These are phyloP conservation scores for Porites rus DNA, from an alignment of 92 coral and sea anemone species.

Conservation along the genomic window DNA sequence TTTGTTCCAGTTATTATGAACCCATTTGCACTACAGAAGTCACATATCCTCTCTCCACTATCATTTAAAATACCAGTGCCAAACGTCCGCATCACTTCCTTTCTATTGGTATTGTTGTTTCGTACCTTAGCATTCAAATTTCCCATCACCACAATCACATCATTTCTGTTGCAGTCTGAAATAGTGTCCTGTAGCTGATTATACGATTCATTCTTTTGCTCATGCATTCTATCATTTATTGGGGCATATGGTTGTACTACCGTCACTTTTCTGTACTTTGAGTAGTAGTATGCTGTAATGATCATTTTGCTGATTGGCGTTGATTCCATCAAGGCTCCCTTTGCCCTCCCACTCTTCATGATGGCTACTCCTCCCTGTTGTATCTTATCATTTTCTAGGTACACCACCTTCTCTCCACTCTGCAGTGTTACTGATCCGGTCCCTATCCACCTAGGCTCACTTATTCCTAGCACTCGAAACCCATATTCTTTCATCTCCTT, in stretches of 20 bases:
- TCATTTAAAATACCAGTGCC: conserved; percentile 30
- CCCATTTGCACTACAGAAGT: conserved; percentile 3
- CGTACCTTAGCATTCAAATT: conserved; percentile 25
- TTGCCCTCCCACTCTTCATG: neutral
- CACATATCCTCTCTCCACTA: conserved; percentile 19
- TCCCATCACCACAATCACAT: conserved; percentile 54
- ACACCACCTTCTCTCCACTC: neutral
- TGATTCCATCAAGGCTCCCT: too few species aligned
- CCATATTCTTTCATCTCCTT: too few species aligned
- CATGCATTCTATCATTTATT: conserved; percentile 8
- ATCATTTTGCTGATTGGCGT: neutral
- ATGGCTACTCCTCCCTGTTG: neutral
- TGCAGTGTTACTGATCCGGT: too few species aligned
- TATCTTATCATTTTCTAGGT: neutral
- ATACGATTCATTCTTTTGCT: conserved; percentile 17
- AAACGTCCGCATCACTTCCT: conserved; percentile 30
- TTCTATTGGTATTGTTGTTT: conserved; percentile 35
- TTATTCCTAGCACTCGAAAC: too few species aligned
- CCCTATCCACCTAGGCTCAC: too few species aligned
- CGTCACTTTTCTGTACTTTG: neutral
- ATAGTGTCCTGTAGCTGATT: neutral
- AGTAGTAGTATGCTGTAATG: neutral
- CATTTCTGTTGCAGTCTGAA: conserved; percentile 30
- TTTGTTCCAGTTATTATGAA: neutral
- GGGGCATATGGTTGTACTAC: conserved; percentile 20